Evolutionary conservation across 2,888 invertebrate species (phyloP), one percentile per base, ranked within the genome.

Genomic region (Epirrhoe alternata): DNA sequence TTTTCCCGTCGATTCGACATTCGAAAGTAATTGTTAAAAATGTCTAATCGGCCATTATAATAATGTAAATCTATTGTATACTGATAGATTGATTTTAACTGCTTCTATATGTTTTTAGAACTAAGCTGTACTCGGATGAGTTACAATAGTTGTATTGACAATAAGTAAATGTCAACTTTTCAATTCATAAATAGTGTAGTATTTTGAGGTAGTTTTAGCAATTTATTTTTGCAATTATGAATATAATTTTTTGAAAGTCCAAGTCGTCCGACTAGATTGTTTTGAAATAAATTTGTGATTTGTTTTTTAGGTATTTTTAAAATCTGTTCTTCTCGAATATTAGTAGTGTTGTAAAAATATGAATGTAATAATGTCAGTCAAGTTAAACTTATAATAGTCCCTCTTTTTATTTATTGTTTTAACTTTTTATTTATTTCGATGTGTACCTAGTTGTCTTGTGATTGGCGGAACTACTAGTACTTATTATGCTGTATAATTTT

Each of bases 381-480:
- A 71, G 64, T 64, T 61, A 68, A 70, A 68, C 59, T 64, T 69
- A 66, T 69, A 69, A 53, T 61, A 59, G 66, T 54, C 51, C 57
- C 67, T 63, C 59, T 66, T 68, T 64, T 53, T 74, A 69, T 74
- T 72, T 71, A 71, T 69, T 64, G 47, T 66, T 64, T 65, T 55
- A 56, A 57, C 49, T 49, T 30, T 60, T 69, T 71, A 74, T 74
- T 74, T 74, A 72, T 74, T 71, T 57, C 64, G 57, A n/a, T 54
- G 67, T 70, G 56, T 61, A 47, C 38, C 60, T 68, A 63, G 55
- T 68, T 68, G 57, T 64, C 69, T 73, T 71, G 64, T 69, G 67
- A 77, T 76, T 78, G 76, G 74, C 74, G 67, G 73, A 72, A 68
- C 75, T 65, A 64, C 66, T 76, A 31, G 77, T 80, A 80, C 76